Evolutionary conservation across 2,888 invertebrate genomes (phyloP), one percentile per base, ranked within the genome.

Genomic region (Calameuta idolon): DNA sequence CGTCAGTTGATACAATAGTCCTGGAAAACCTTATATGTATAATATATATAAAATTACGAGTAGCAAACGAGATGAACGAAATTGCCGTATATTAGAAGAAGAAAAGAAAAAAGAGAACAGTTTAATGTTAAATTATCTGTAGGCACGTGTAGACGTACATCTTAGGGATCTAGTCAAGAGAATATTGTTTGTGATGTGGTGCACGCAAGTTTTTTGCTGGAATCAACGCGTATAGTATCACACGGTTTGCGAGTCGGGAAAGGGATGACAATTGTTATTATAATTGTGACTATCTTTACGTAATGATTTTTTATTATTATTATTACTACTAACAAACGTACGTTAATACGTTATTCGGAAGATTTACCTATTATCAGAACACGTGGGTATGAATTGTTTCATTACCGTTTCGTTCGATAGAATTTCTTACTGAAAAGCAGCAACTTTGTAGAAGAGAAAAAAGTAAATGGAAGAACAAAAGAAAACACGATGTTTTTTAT

Each of bases 111-210:
- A 55, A 23, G 23, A 55, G 23, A 9, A 23, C 55, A 55, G 55
- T 23, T 55, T 55, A 55, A 55, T 23, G 55, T 55, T 55, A 23
- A 55, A 55, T 55, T 55, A 55, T 55, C 23, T 55, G 82, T 84
- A 85, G 85, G 82, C 83, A 86, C 85, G 85, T 83, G 85, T 85
- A 85, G 84, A 80, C 75, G 80, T 79, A 83, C 83, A 87, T 85
- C 85, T 89, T 89, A 89, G 89, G 87, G 83, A 55, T 89, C 89
- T 89, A 89, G 89, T 89, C 89, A 89, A 55, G 55, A 55, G 83
- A 84, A 86, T 87, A 87, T 83, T 84, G 85, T 86, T 87, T 86
- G 83, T 86, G 84, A 55, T 55, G 55, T 23, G 40, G 40, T 23
- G 55, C 55, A 55, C 55, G 9, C 55, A 55, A 23, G 9, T 23